A percentile compares a stretch with the other conserved stretches of the same genome.
Evolutionary conservation across 2,113 vertebrate species (phyloP).

Genomic region (Oreochromis niloticus): DNA sequence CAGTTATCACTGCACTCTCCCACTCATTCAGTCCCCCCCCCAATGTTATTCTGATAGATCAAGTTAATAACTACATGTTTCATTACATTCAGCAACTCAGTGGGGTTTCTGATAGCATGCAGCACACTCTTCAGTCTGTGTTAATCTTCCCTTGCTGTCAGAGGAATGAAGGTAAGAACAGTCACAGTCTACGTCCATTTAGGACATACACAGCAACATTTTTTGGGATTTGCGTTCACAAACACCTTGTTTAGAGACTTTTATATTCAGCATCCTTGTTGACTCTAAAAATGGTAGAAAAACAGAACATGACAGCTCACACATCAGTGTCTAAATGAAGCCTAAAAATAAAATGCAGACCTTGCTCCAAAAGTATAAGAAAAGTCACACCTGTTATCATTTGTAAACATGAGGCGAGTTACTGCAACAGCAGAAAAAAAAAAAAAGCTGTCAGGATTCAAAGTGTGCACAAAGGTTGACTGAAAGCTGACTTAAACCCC

Average conservation of each 20-base stretch:
- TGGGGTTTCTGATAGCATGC: not conserved
- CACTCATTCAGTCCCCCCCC: not conserved
- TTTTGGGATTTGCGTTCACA: not conserved
- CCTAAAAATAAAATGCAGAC: not conserved
- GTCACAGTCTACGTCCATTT: not conserved
- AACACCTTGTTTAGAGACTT: not conserved
- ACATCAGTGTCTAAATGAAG: not conserved
- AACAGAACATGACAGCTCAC: not conserved
- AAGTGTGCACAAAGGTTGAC: not conserved
- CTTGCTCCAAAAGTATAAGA: not conserved
- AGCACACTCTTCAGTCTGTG: not conserved
- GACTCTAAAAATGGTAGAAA: not conserved
- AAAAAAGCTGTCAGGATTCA: not conserved
- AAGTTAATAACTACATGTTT: not conserved
- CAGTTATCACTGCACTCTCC: not conserved
- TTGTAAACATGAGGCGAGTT: not conserved
- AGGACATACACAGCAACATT: not conserved
- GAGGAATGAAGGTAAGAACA: not conserved
- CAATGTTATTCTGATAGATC: not conserved
- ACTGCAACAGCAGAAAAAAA: not conserved
- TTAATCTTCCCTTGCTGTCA: not conserved
- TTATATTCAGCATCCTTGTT: not conserved
- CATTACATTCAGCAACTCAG: not conserved
- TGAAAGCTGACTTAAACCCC: not conserved
- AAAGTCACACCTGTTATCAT: not conserved